These are phyloP conservation scores for Schlechtendalia chinensis DNA, from an alignment of 1,140 invertebrate genomes.

Conservation along the genomic window DNA sequence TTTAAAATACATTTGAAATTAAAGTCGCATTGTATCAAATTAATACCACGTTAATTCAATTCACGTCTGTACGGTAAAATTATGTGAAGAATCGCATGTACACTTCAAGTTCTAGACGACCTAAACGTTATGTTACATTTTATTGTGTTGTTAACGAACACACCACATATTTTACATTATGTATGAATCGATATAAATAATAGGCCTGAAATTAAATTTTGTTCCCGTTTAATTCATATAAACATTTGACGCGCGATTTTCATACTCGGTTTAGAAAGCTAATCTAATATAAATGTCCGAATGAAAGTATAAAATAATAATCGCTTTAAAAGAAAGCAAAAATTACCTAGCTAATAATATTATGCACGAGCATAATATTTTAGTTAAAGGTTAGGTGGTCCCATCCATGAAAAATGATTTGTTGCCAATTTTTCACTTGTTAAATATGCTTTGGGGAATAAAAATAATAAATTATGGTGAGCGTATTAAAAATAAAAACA, in stretches of 20 bases:
- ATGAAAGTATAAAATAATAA: too few species aligned
- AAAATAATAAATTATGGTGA: background rate
- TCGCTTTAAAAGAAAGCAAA: too few species aligned
- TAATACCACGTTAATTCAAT: conserved; percentile 16
- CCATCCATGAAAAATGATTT: background rate
- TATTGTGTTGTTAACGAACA: too few species aligned
- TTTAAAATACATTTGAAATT: conserved; percentile 15
- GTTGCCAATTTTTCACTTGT: background rate
- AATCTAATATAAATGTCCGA: too few species aligned
- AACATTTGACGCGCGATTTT: too few species aligned
- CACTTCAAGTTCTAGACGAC: background rate
- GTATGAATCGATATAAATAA: too few species aligned
- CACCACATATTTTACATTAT: too few species aligned
- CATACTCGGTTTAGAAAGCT: too few species aligned
- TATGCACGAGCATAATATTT: background rate
- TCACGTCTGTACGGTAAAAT: background rate
- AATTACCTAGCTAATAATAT: background rate
- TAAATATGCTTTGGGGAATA: conserved; percentile 9
- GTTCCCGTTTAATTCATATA: too few species aligned
- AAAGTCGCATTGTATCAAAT: background rate
- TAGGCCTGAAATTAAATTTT: too few species aligned
- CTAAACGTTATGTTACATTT: background rate
- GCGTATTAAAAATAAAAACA: background rate
- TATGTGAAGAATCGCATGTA: background rate
- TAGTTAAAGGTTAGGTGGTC: background rate